Conservation (phyloP, 2,888 invertebrate genomes). For the Azorinus chamasolen region DNA sequence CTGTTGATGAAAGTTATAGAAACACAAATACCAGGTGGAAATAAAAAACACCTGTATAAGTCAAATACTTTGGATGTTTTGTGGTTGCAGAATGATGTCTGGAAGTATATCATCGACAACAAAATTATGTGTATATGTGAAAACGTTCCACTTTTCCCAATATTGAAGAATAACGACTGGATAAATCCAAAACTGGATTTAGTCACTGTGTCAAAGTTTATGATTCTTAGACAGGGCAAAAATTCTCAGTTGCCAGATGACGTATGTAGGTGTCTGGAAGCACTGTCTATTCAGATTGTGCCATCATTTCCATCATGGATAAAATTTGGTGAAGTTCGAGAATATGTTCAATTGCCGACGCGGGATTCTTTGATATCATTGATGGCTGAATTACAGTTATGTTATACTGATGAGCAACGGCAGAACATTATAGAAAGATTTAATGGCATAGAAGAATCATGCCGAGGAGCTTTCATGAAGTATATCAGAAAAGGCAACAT, state of each 20-base stretch:
- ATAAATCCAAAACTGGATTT: slow-evolving; percentile 1
- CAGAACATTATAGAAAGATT: not conserved
- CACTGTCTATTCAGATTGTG: slow-evolving; percentile 1
- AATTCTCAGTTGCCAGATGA: not conserved
- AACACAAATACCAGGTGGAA: too few species aligned
- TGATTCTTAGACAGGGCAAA: not conserved
- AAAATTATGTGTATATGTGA: not conserved
- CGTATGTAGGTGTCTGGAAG: not conserved
- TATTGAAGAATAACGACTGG: slow-evolving; percentile 1
- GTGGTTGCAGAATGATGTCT: not conserved
- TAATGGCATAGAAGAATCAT: not conserved
- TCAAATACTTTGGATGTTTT: too few species aligned
- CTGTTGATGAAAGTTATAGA: too few species aligned
- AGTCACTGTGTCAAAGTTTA: not conserved
- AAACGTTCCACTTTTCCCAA: slow-evolving; percentile 4
- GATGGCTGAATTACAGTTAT: too few species aligned
- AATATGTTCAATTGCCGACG: not conserved
- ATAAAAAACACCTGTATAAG: too few species aligned
- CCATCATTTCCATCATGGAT: slow-evolving; percentile 12
- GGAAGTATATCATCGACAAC: not conserved
- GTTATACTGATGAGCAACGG: not conserved
- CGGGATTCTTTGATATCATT: not conserved
- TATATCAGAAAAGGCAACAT: not conserved
- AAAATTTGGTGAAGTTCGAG: not conserved
- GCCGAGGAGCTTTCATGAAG: not conserved